Base-by-base conservation (phyloP, 2,797 vertebrate genomes). In the Periophthalmus magnuspinnatus region DNA sequence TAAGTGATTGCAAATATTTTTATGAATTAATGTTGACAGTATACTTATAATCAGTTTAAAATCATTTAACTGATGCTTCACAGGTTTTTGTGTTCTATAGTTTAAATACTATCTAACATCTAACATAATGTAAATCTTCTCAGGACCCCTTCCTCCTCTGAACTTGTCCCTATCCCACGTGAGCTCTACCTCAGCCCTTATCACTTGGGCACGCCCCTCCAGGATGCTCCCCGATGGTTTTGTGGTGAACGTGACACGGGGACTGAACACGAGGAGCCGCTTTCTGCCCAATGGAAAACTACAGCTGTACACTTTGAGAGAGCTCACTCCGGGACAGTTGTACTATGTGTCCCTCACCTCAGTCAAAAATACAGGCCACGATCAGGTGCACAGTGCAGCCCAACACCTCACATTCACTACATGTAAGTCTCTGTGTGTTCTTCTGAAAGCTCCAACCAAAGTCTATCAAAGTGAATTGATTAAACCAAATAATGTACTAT, bases 211-310 rank as follows among this genome's bases (percentile, higher is more conserved):
- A 5, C 87, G 87, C 67, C 93, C 93, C 0, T 83, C 92, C 0
- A 68, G 81, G 0, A 91, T 91, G 0, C 13, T 90, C 1, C 90
- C 93, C 62, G 95, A 97, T 47, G 97, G 97, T 1, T 99, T 96
- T 22, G 93, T 97, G 90, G 95, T 99, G 84, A 99, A 99, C 0
- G 92, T 98, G 87, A 98, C 96, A 64, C 94, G 93, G 0, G 92
- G 94, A 5, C 91, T 97, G 88, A 97, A 91, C 9, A 92, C 95
- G 60, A 95, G 96, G 84, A 99, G 97, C 83, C 97, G 96, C 79
- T 98, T 96, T 0, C 88, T 99, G 72, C 95, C 97, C 62, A 95
- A 91, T 0, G 96, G 96, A 62, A 95, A 93, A 58, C 82, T 96
- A 0, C 90, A 79, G 0, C 91, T 94, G 2, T 97, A 98, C 75